Evolutionary conservation across 2,113 vertebrate genomes (phyloP).

Genomic region (Pandion haliaetus): DNA sequence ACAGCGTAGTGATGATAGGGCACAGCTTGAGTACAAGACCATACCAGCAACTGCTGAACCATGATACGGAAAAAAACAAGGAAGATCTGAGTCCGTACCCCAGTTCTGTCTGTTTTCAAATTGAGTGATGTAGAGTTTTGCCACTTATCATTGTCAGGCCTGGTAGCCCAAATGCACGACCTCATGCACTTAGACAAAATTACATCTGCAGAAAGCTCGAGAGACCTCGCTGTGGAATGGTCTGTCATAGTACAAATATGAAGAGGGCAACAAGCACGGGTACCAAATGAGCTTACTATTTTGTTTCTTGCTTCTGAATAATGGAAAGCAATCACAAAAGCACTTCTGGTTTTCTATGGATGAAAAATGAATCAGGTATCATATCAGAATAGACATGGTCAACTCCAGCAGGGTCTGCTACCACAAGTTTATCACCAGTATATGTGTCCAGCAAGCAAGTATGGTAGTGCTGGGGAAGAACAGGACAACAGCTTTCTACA

Average conservation of each 20-base stretch:
- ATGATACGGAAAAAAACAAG: not conserved
- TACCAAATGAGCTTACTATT: not conserved
- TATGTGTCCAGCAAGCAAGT: not conserved
- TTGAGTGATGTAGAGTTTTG: not conserved
- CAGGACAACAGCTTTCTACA: not conserved
- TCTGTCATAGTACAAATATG: not conserved
- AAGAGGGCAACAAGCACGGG: not conserved
- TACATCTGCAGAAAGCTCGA: fast-evolving
- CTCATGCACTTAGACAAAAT: not conserved
- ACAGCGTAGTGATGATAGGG: fast-evolving
- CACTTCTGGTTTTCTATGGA: not conserved
- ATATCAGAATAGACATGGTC: not conserved
- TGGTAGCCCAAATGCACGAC: not conserved
- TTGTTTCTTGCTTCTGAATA: not conserved
- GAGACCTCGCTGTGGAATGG: not conserved
- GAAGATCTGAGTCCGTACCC: not conserved
- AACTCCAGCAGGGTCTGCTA: not conserved
- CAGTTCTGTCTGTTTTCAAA: not conserved
- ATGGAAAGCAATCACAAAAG: not conserved
- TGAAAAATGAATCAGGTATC: not conserved
- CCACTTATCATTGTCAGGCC: not conserved
- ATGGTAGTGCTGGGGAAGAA: not conserved
- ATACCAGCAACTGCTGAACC: not conserved
- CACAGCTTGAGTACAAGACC: not conserved
- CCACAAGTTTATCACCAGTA: not conserved